Evolutionary conservation across 2,797 vertebrate genomes (phyloP), one percentile per base, ranked within the genome.

Genomic region (Sebastes hopkinsi): DNA sequence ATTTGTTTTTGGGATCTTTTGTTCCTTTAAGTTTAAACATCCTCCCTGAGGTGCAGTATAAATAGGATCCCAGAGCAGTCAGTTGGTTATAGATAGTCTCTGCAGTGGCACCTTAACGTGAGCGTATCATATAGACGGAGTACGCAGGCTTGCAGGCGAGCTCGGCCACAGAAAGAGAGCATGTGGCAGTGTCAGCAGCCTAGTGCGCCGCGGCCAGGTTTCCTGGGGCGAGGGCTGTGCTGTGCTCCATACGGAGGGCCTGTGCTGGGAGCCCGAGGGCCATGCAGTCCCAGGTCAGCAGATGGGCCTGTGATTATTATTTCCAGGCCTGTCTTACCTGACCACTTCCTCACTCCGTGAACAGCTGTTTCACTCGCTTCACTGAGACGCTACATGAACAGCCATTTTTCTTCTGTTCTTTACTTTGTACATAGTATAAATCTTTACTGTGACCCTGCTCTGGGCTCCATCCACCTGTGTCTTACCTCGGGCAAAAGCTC

Each of bases 221-320:
- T 93, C 92, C 95, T 89, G 92, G 92, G 95, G 93, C 91, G 91
- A 95, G 93, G 93, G 92, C 92, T 93, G 92, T 86, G 92, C 89
- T 87, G 89, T 46, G 95, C 95, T 97, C 97, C 97, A 97, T 96
- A 97, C 97, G 96, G 96, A 97, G 95, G 95, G 96, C 95, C 96
- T 95, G 95, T 96, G 96, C 96, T 91, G 94, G 91, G 90, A 95
- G 96, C 97, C 96, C 96, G 89, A 94, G 96, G 97, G 97, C 96
- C 94, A 90, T 93, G 94, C 96, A 95, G 94, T 97, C 97, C 96
- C 96, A 97, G 97, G 97, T 97, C 97, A 97, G 96, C 98, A 99
- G 98, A 99, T 99, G 98, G 98, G 96, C 96, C 93, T 96, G 94
- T 98, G 98, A 97, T 97, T 97, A 95, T 97, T 97, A 96, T 97